Percentiles rank a stretch among this genome's conserved stretches.
These are phyloP conservation scores for Corydoras sp. DNA, from an alignment of 2,113 vertebrate genomes.

Conservation along the genomic window DNA sequence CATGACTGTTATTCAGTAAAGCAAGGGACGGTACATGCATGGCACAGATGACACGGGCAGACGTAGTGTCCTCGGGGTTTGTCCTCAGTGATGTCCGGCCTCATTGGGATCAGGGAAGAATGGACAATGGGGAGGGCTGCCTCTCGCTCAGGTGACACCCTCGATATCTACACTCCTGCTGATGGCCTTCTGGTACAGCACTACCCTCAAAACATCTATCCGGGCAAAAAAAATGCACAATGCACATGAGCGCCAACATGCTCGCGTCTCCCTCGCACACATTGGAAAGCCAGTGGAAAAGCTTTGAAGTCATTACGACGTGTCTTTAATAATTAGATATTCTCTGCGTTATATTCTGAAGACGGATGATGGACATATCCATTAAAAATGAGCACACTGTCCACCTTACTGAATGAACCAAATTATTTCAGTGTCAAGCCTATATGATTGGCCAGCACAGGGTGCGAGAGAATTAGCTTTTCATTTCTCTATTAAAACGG, in stretches of 20 bases:
- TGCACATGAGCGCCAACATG: background rate
- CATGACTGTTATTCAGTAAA: conserved; percentile 6
- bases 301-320: conserved; percentile 35
- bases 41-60: conserved; percentile 50
- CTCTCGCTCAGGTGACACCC: conserved; percentile 59
- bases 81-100: conserved; percentile 57
- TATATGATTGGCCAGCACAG: conserved; percentile 48
- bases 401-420: conserved; percentile 49
- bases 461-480: conserved; percentile 44
- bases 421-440: conserved; percentile 49
- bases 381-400: conserved; percentile 54
- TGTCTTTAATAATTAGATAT: conserved; percentile 49
- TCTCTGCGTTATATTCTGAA: conserved; percentile 36
- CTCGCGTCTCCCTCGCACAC: background rate
- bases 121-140: conserved; percentile 41
- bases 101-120: conserved; percentile 60
- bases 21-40: conserved; percentile 38
- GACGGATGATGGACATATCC: conserved; percentile 59
- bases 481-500: conserved; percentile 46
- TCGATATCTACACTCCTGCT: conserved; percentile 50
- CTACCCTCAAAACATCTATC: conserved; percentile 21
- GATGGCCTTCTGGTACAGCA: conserved; percentile 44
- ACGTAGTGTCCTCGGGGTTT: conserved; percentile 50
- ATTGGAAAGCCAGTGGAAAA: conserved; percentile 14
- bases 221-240: conserved; percentile 14